Evolutionary conservation across 2,888 invertebrate species (phyloP).

Genomic region (Agrochola lychnidis): DNA sequence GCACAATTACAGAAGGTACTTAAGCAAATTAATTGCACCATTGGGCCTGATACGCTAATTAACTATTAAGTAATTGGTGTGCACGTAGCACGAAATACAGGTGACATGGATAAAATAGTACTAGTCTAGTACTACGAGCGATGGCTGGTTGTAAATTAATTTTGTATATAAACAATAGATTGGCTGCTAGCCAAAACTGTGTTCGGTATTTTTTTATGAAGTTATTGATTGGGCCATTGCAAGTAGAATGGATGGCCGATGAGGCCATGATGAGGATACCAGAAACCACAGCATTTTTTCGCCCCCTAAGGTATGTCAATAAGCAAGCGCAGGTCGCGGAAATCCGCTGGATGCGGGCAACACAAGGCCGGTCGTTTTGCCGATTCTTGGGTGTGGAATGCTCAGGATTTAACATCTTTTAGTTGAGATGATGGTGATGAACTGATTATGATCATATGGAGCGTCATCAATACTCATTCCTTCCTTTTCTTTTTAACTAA

Average conservation of each 20-base stretch:
- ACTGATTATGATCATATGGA: background rate
- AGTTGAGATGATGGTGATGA: background rate
- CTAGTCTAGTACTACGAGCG: background rate
- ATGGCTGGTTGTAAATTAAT: background rate
- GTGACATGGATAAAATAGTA: slow-evolving; percentile 10
- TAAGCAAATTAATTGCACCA: slow-evolving; percentile 49
- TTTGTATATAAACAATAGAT: background rate
- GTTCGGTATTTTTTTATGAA: background rate
- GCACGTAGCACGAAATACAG: slow-evolving; percentile 25
- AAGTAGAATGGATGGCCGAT: background rate
- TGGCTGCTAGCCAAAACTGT: background rate
- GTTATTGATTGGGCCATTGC: background rate
- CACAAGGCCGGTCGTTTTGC: background rate
- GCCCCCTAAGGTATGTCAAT: background rate
- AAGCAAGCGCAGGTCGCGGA: background rate
- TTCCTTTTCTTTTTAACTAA: background rate
- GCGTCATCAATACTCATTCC: background rate
- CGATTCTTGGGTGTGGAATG: background rate
- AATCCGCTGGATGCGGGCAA: background rate
- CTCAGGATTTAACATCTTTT: background rate
- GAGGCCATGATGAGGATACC: too few species aligned
- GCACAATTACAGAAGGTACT: slow-evolving; percentile 46
- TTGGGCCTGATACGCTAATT: slow-evolving; percentile 47
- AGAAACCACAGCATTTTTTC: background rate
- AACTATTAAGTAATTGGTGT: slow-evolving; percentile 48